Evolutionary conservation across 2,797 vertebrate genomes (phyloP), one percentile per base, ranked within the genome.

Genomic region (Catostomus latipinnis): DNA sequence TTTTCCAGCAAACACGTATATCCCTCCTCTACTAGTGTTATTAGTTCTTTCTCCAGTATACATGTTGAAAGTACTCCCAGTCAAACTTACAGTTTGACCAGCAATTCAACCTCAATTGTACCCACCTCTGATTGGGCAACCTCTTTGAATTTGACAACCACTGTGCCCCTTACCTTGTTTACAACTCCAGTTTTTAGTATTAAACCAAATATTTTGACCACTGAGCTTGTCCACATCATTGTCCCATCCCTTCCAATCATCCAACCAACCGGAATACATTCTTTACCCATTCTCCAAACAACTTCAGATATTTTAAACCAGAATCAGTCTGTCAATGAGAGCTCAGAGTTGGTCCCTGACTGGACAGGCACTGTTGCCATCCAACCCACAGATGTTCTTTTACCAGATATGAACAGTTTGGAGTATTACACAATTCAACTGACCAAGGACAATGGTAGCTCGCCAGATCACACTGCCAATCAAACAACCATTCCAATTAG

Each of bases 341-440:
- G 77, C 0, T 91, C 83, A 6, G 48, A 83, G 8, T 87, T 89
- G 0, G 78, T 91, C 6, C 58, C 92, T 49, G 87, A 92, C 57
- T 87, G 92, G 82, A 84, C 84, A 1, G 92, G 93, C 70, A 48
- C 16, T 6, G 88, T 90, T 83, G 5, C 0, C 0, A 85, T 92
- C 56, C 89, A 86, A 65, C 93, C 90, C 5, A 92, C 16, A 0
- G 86, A 93, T 50, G 90, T 93, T 16, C 88, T 93, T 0, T 72
- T 94, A 82, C 92, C 90, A 0, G 89, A 88, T 82, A 89, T 92
- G 87, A 88, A 95, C 87, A 91, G 91, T 2, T 5, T 93, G 80
- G 89, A 92, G 16, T 93, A 92, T 70, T 94, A 93, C 81, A 91
- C 93, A 34, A 86, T 90, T 57, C 90, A 94, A 86, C 61, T 91